A percentile compares a stretch with the other conserved stretches of the same genome.
Conservation (phyloP, 2,797 vertebrate species). For the Ctenochaetus hawaiiensis region DNA sequence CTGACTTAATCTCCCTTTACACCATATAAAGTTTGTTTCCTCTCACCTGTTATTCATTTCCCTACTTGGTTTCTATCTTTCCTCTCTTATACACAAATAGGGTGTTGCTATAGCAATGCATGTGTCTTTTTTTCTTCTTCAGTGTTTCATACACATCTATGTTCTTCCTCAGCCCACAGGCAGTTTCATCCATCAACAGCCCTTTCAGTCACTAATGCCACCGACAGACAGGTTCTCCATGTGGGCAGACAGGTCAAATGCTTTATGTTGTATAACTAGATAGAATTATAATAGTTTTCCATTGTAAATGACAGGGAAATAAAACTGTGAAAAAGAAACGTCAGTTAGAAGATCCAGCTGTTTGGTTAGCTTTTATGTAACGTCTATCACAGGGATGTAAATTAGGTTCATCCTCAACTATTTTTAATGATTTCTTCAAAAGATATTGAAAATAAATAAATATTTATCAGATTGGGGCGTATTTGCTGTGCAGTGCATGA, state of each 20-base stretch:
- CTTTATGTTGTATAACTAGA: background rate
- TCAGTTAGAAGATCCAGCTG: background rate
- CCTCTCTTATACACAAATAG: constrained; percentile 16
- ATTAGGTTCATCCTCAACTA: background rate
- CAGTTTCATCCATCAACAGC: background rate
- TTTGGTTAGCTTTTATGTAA: background rate
- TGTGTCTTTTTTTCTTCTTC: constrained; percentile 7
- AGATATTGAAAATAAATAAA: too few relatives aligned
- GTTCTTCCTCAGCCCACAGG: constrained; percentile 35
- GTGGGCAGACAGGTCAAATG: background rate
- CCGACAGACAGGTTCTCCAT: background rate
- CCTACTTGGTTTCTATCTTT: background rate
- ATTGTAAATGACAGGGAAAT: constrained; percentile 5
- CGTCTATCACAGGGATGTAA: background rate
- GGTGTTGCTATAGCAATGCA: constrained; percentile 46
- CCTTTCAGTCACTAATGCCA: background rate
- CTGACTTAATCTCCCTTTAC: background rate
- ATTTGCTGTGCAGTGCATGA: background rate
- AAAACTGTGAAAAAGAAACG: background rate
- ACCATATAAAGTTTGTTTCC: constrained; percentile 12
- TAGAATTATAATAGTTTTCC: background rate
- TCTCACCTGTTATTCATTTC: constrained; percentile 11
- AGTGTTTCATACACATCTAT: constrained; percentile 12
- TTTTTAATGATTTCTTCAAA: background rate
- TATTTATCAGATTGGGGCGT: background rate